These are phyloP conservation scores for Neoaliturus tenellus DNA, from an alignment of 2,888 invertebrate genomes.

Conservation along the genomic window DNA sequence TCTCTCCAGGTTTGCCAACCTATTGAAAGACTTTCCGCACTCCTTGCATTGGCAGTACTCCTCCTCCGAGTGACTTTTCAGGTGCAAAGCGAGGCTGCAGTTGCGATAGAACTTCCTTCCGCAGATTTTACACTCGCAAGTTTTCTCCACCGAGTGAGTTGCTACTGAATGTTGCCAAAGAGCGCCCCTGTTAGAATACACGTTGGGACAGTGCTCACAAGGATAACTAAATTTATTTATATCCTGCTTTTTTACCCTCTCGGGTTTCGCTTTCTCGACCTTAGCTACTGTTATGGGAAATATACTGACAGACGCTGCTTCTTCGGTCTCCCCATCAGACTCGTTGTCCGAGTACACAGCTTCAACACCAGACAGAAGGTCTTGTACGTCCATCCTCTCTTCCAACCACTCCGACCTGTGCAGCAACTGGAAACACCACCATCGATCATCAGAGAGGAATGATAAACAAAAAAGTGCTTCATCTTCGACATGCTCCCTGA, in stretches of 20 bases:
- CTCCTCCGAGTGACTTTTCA: constrained; percentile 65
- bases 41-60: constrained; percentile 64
- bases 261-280: constrained; percentile 35
- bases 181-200: constrained; percentile 64
- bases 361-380: constrained; percentile 65
- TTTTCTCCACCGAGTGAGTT: constrained; percentile 64
- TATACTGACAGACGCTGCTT: constrained; percentile 42
- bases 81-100: constrained; percentile 64
- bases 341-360: constrained; percentile 67
- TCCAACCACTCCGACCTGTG: constrained; percentile 58
- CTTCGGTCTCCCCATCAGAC: constrained; percentile 37
- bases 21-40: constrained; percentile 64
- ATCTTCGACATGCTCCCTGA: too few species aligned
- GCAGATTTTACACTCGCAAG: constrained; percentile 65
- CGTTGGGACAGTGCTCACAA: constrained; percentile 65
- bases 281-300: constrained; percentile 18
- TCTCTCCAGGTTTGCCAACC: constrained; percentile 63
- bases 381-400: constrained; percentile 59
- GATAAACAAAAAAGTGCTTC: too few species aligned
- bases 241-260: constrained; percentile 28
- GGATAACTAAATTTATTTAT: constrained; percentile 51
- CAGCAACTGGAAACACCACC: constrained; percentile 59
- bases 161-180: constrained; percentile 66
- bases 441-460: too few species aligned
- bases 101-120: constrained; percentile 65